Evolutionary conservation across 2,888 invertebrate genomes (phyloP), one percentile per base, ranked within the genome.

Genomic region (Allolobophora icterica): DNA sequence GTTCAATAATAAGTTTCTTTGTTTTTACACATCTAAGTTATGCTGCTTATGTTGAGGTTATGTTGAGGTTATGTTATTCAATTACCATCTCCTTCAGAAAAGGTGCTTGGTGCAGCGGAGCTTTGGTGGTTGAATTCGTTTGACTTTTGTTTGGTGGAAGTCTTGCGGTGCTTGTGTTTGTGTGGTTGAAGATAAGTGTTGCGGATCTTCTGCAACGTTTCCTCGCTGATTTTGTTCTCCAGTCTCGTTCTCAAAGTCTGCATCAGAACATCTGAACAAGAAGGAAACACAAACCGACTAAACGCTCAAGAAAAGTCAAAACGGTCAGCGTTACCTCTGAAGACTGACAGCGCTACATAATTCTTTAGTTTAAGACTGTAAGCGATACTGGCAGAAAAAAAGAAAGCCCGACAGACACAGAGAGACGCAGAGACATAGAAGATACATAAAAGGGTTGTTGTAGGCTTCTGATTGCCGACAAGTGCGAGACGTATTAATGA

Each of bases 81-180:
- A 52, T 24, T n/a, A 71, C 71, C 71, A 30, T 71, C 71, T 71
- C 11, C 11, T 0, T 71, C 71, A 0, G n/a, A n/a, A 1, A 71
- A 71, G 71, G n/a, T n/a, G 71, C n/a, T 5, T 71, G 71, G 71
- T 13, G n/a, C 71, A 71, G 11, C 71, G 30, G 8, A n/a, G 71
- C 6, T n/a, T 11, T 30, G 71, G 0, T n/a, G 71, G 71, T 71
- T 11, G 13, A 6, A 71, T 71, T n/a, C 71, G 71, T 1, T 71
- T n/a, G 71, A 71, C 71, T 71, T 71, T 8, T 71, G 71, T n/a
- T 71, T 71, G 11, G 71, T n/a, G n/a, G 71, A 71, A 8, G 89
- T 91, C 89, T 92, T 91, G 34, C 92, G 89, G 90, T 93, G 92
- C 52, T 93, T 91, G 91, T 93, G 93, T 90, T 93, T 93, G 92